Evolutionary conservation across 2,113 vertebrate genomes (phyloP).

Genomic region (Galemys pyrenaicus): DNA sequence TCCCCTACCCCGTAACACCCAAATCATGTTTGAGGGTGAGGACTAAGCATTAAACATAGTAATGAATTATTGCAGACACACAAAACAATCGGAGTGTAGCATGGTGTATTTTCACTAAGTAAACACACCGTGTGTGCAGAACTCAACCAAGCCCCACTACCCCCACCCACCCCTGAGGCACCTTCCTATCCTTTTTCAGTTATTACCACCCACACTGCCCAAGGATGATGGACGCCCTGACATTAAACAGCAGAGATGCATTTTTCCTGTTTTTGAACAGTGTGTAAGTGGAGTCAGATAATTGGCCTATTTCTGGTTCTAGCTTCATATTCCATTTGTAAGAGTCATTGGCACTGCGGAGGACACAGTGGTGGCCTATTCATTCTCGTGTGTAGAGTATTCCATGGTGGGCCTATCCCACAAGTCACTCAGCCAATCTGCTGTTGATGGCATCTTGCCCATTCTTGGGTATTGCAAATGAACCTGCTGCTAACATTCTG

Average conservation of each 20-base stretch:
- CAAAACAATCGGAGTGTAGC: neutral
- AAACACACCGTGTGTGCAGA: neutral
- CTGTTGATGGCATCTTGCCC: neutral
- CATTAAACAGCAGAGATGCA: neutral
- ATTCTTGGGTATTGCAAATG: neutral
- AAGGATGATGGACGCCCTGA: neutral
- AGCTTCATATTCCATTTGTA: neutral
- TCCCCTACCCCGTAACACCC: neutral
- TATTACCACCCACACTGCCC: fast-evolving
- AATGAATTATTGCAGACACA: neutral
- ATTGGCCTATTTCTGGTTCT: neutral
- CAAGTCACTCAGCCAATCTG: neutral
- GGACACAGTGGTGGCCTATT: neutral
- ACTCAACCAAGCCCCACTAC: neutral
- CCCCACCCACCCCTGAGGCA: neutral
- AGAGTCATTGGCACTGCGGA: neutral
- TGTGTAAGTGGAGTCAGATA: neutral
- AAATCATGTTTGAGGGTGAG: neutral
- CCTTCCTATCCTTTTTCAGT: fast-evolving
- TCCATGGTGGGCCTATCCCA: neutral
- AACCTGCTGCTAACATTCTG: neutral
- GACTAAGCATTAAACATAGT: neutral
- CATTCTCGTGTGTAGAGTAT: neutral
- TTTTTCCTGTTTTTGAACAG: neutral
- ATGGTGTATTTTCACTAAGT: neutral